Conservation (phyloP, 2,797 vertebrate species). For the Acestrorhynchus altus region DNA sequence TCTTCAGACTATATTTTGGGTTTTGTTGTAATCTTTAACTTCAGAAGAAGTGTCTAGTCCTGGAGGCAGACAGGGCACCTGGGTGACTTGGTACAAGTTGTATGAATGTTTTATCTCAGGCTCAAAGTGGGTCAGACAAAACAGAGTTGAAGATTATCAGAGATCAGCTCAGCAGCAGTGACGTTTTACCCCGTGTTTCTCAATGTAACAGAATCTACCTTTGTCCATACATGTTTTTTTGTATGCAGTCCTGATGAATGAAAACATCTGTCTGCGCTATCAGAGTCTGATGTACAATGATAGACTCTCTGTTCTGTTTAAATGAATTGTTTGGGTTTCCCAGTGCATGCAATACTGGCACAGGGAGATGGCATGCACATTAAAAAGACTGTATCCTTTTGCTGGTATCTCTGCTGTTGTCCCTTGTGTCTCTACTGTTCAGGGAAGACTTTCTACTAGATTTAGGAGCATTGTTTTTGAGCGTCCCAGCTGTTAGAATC, state of each 20-base stretch:
- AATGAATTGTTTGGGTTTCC: slow-evolving; percentile 54
- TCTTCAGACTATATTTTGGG: too few species aligned
- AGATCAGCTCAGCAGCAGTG: slow-evolving; percentile 11
- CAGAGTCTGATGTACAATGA: slow-evolving; percentile 2
- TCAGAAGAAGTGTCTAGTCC: not conserved
- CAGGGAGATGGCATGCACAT: not conserved
- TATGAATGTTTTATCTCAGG: not conserved
- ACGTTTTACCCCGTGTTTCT: slow-evolving; percentile 3
- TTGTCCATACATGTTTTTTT: slow-evolving; percentile 42
- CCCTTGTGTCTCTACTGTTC: too few species aligned
- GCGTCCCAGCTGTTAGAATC: too few species aligned
- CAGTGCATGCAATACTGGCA: slow-evolving; percentile 27
- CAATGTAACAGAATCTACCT: slow-evolving; percentile 25
- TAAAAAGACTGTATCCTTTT: too few species aligned
- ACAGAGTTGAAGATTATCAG: slow-evolving; percentile 39
- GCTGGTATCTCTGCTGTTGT: too few species aligned
- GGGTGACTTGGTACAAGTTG: not conserved
- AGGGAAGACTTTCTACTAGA: too few species aligned
- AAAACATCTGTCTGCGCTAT: slow-evolving; percentile 7
- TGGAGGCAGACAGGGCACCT: not conserved
- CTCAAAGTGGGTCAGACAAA: slow-evolving; percentile 44
- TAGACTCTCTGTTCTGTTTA: slow-evolving; percentile 32
- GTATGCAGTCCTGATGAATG: slow-evolving; percentile 27
- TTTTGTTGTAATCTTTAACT: not conserved
- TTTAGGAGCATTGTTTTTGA: too few species aligned